Percentiles rank a stretch among this genome's conserved stretches.
phyloP scores from a whole-genome alignment of 2,113 vertebrate species.

The Calonectris borealis region DNA sequence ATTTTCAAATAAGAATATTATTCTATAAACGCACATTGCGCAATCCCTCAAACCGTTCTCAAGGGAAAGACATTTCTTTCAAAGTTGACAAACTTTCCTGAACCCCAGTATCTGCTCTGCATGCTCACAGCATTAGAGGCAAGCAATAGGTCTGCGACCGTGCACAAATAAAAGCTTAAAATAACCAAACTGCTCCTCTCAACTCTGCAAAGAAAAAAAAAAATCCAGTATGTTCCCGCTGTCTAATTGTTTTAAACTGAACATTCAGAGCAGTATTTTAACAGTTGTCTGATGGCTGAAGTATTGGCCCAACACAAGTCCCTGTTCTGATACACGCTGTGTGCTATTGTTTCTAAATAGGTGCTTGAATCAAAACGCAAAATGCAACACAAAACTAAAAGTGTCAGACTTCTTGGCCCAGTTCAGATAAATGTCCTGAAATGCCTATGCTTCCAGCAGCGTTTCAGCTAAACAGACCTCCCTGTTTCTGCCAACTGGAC shows the following conservation, averaged over 20 bases:
- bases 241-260: not conserved
- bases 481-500: not conserved
- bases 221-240: not conserved
- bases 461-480: not conserved
- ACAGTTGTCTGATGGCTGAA: not conserved
- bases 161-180: not conserved
- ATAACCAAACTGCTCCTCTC: conserved; percentile 5
- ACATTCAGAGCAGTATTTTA: not conserved
- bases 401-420: not conserved
- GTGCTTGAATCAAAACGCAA: not conserved
- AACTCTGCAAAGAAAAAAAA: not conserved
- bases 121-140: not conserved
- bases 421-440: not conserved
- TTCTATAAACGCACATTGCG: not conserved
- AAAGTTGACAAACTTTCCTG: conserved; percentile 11
- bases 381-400: not conserved
- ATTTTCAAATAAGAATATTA: conserved; percentile 31
- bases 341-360: not conserved
- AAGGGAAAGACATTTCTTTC: not conserved
- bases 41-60: not conserved
- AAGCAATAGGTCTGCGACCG: not conserved
- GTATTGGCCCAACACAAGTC: not conserved
- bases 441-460: not conserved
- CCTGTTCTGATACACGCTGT: rapidly evolving
- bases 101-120: not conserved